Evolutionary conservation across 37 sponge, comb jelly and placozoan genomes (phyloP).

Genomic region (Amphimedon queenslandica): DNA sequence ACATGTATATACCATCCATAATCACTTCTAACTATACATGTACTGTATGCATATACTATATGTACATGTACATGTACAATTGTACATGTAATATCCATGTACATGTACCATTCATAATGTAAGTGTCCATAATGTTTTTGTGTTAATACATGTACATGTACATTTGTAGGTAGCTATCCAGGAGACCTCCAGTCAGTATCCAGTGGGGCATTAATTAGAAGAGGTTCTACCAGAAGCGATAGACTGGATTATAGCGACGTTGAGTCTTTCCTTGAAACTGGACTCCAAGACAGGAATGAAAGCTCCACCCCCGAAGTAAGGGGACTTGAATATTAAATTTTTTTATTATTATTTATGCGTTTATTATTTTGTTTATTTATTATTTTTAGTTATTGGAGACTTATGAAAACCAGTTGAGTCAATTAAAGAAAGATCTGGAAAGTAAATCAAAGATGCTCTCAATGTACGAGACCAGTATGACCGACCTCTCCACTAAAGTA

Average conservation of each 20-base stretch:
- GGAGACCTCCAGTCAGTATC: neutral
- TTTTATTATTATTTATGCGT: neutral
- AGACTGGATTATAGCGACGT: slow-evolving; percentile 22
- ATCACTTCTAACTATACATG: no score
- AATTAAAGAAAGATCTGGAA: slow-evolving; percentile 35
- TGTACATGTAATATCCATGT: no score
- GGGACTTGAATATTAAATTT: neutral
- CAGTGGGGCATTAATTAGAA: neutral
- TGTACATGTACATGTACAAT: no score
- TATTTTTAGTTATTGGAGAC: slow-evolving; percentile 42
- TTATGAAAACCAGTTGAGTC: slow-evolving; percentile 50
- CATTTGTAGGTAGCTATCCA: no score
- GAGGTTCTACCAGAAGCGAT: slow-evolving; percentile 23
- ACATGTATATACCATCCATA: no score
- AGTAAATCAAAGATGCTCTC: slow-evolving; percentile 48
- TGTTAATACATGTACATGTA: no score
- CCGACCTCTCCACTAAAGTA: slow-evolving; percentile 63
- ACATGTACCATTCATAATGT: no score
- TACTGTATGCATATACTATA: no score
- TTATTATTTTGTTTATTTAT: neutral
- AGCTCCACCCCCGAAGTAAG: slow-evolving; percentile 53
- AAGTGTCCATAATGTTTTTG: no score
- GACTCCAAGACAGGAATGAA: neutral
- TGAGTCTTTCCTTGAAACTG: slow-evolving; percentile 10
- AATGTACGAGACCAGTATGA: slow-evolving; percentile 66